These are phyloP conservation scores for Dorcus parallelipipedus DNA, from an alignment of 2,888 invertebrate species.

Conservation along the genomic window DNA sequence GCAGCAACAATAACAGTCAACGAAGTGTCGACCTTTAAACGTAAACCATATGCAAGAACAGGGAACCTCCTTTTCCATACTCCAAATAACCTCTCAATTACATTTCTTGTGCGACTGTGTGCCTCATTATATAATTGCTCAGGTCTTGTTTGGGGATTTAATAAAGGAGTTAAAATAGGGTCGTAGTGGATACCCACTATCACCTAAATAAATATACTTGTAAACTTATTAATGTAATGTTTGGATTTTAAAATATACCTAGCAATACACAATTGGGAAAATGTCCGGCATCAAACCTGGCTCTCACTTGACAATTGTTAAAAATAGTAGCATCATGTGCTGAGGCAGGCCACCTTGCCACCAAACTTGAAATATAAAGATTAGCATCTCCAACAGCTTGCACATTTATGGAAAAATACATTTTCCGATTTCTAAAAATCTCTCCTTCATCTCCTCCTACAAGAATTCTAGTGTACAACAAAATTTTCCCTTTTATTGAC, in stretches of 20 bases:
- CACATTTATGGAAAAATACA: constrained; percentile 18
- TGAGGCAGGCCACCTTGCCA: constrained; percentile 17
- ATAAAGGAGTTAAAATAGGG: constrained; percentile 14
- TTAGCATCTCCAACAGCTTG: constrained; percentile 21
- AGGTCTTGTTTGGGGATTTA: not conserved
- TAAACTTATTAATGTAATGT: not conserved
- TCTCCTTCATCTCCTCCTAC: constrained; percentile 18
- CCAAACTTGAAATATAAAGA: constrained; percentile 13
- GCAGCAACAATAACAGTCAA: constrained; percentile 29
- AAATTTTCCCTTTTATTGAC: no score
- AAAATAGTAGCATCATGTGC: not conserved
- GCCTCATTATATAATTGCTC: constrained; percentile 13
- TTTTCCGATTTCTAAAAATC: constrained; percentile 23
- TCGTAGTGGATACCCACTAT: constrained; percentile 18
- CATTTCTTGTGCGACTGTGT: constrained; percentile 31
- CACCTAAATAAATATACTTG: constrained; percentile 21
- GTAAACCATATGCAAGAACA: constrained; percentile 12
- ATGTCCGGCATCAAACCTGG: constrained; percentile 1
- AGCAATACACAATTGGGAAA: constrained; percentile 2
- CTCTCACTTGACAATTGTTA: not conserved
- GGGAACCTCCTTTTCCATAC: constrained; percentile 16
- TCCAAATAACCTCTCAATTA: constrained; percentile 20
- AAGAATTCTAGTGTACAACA: not conserved
- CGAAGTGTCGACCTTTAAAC: constrained; percentile 23
- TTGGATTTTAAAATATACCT: not conserved